Evolutionary conservation across 1,140 invertebrate species (phyloP).

Genomic region (Drosophila micromelanica): DNA sequence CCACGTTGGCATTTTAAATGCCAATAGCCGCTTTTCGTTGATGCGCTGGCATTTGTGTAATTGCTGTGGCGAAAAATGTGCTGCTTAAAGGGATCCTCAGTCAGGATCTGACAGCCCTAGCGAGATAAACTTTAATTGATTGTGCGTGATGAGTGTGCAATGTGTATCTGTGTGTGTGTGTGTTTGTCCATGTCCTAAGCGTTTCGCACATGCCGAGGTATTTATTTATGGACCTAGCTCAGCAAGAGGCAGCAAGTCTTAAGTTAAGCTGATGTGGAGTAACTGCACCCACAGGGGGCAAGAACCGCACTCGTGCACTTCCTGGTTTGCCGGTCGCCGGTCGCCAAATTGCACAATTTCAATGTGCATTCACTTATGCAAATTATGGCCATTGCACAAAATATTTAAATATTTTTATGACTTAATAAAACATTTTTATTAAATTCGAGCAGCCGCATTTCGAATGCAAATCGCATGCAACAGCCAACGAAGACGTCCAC

Average conservation of each 20-base stretch:
- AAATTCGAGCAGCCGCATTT: conserved; percentile 76
- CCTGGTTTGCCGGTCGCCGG: conserved; percentile 57
- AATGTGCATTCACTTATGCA: conserved; percentile 80
- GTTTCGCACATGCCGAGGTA: conserved; percentile 12
- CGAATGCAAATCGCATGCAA: conserved; percentile 76
- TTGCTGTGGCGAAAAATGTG: conserved; percentile 53
- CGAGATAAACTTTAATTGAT: conserved; percentile 80
- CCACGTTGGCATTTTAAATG: conserved; percentile 59
- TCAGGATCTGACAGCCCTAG: conserved; percentile 48
- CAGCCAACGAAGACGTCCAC: conserved; percentile 21
- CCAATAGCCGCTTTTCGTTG: conserved; percentile 65
- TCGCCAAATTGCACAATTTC: conserved; percentile 73
- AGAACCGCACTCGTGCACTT: conserved; percentile 52
- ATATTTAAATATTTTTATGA: conserved; percentile 82
- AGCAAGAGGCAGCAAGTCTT: neutral
- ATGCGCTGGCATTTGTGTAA: conserved; percentile 72
- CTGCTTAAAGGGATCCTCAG: conserved; percentile 37
- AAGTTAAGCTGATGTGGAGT: conserved; percentile 4
- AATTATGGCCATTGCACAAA: conserved; percentile 53
- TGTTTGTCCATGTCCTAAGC: conserved; percentile 12
- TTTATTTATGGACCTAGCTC: conserved; percentile 39
- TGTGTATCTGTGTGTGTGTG: conserved; percentile 14
- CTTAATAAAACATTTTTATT: conserved; percentile 83
- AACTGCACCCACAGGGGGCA: conserved; percentile 40
- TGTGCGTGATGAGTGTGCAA: conserved; percentile 55